phyloP scores from a whole-genome alignment of 2,888 invertebrate genomes.

The Macrosiphum euphorbiae region DNA sequence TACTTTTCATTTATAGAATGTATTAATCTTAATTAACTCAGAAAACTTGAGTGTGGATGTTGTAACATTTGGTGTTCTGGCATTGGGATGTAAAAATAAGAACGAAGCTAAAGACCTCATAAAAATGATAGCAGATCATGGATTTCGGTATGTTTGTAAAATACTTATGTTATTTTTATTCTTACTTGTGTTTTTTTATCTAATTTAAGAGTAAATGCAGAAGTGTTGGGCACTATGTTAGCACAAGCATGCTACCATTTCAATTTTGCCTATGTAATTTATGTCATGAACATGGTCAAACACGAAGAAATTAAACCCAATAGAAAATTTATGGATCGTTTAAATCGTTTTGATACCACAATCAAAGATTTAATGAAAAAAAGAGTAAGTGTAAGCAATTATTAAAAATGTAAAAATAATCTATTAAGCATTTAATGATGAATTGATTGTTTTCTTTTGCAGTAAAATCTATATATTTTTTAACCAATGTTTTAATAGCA shows the following conservation, averaged over 20 bases:
- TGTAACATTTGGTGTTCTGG: constrained; percentile 88
- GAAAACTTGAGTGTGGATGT: constrained; percentile 77
- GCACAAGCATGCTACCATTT: constrained; percentile 75
- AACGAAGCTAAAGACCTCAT: constrained; percentile 78
- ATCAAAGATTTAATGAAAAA: constrained; percentile 73
- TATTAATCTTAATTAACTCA: constrained; percentile 72
- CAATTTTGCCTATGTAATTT: constrained; percentile 78
- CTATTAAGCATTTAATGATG: neutral
- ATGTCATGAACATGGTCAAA: constrained; percentile 78
- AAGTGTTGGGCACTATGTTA: constrained; percentile 83
- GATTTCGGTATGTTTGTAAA: constrained; percentile 74
- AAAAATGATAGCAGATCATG: constrained; percentile 78
- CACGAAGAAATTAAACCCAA: constrained; percentile 77
- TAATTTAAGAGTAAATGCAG: constrained; percentile 78
- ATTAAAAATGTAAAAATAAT: neutral
- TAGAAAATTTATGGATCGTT: constrained; percentile 75
- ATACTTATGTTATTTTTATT: constrained; percentile 53
- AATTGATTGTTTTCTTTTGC: neutral
- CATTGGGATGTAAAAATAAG: constrained; percentile 80
- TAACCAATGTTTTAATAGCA: neutral
- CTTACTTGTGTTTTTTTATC: constrained; percentile 66
- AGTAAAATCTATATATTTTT: neutral
- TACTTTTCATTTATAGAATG: constrained; percentile 70
- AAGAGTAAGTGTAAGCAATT: constrained; percentile 70
- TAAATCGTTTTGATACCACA: constrained; percentile 76